Evolutionary conservation across 2,797 vertebrate species (phyloP).

Genomic region (Balearica regulorum): DNA sequence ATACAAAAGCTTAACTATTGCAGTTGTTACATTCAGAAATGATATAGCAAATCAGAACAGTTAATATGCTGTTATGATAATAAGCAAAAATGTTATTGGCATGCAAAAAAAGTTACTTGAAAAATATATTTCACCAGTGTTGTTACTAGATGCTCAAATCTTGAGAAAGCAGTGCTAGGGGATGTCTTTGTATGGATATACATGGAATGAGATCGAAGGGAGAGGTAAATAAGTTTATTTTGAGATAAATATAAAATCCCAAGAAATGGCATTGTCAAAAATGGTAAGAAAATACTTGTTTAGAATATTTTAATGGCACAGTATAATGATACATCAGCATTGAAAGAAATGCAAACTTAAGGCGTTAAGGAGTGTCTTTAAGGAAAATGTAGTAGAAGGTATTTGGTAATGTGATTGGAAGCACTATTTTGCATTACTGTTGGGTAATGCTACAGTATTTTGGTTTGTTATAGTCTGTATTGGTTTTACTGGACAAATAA

Average conservation of each 20-base stretch:
- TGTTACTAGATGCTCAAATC: background rate
- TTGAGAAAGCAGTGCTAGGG: background rate
- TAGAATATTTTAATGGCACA: background rate
- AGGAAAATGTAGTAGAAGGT: background rate
- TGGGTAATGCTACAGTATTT: background rate
- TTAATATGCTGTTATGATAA: background rate
- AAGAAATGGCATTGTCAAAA: background rate
- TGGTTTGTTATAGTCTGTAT: background rate
- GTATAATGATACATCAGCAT: background rate
- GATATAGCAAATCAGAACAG: background rate
- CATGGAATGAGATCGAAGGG: background rate
- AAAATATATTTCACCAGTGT: background rate
- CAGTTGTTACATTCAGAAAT: fast-evolving
- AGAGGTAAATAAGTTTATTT: background rate
- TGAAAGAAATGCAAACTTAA: background rate
- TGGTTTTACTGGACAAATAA: background rate
- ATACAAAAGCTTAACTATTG: background rate
- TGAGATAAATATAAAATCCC: background rate
- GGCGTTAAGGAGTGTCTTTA: background rate
- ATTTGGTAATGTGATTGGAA: background rate
- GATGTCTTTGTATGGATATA: background rate
- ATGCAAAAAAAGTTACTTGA: background rate
- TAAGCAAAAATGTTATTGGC: background rate
- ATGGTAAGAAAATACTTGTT: background rate
- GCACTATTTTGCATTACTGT: background rate